These are phyloP conservation scores for Oreochromis tanganicae DNA, from an alignment of 2,113 vertebrate genomes.

Conservation along the genomic window DNA sequence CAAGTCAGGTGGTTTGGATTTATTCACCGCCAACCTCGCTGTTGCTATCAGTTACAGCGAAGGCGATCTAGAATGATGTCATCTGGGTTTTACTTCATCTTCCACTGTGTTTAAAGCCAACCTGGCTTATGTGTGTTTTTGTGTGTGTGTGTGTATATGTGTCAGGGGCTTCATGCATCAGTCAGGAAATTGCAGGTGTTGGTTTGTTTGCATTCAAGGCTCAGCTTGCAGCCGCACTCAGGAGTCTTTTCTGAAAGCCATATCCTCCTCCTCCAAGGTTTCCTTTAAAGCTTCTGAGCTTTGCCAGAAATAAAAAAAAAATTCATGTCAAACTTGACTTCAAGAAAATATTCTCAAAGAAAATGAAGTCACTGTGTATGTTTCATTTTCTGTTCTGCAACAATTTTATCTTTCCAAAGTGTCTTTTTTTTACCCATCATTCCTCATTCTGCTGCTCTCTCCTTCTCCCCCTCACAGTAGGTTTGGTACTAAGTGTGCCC, in stretches of 20 bases:
- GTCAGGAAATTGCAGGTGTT: conserved; percentile 71
- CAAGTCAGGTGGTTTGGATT: conserved; percentile 61
- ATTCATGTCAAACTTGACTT: background rate
- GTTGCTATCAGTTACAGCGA: conserved; percentile 64
- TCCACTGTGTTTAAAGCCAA: conserved; percentile 27
- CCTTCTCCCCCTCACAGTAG: conserved; percentile 78
- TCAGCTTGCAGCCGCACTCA: conserved; percentile 59
- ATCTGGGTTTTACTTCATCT: conserved; percentile 48
- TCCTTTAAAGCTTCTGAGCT: conserved; percentile 28
- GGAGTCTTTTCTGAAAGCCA: conserved; percentile 46
- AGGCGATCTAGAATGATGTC: conserved; percentile 54
- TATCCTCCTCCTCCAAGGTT: conserved; percentile 50
- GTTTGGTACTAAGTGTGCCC: conserved; percentile 96
- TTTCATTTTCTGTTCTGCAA: background rate
- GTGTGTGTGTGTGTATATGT: conserved; percentile 23
- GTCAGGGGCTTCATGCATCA: conserved; percentile 64
- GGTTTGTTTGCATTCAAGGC: conserved; percentile 68
- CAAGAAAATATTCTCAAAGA: background rate
- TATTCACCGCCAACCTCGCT: conserved; percentile 51
- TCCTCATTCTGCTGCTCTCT: background rate
- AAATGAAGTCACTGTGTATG: background rate
- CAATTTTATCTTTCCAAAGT: background rate
- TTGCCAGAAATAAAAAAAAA: conserved; percentile 39
- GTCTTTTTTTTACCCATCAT: background rate
- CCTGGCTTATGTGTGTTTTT: background rate